A percentile compares a stretch with the other conserved stretches of the same genome.
Conservation (phyloP, 2,113 vertebrate species). For the Urocitellus parryii region DNA sequence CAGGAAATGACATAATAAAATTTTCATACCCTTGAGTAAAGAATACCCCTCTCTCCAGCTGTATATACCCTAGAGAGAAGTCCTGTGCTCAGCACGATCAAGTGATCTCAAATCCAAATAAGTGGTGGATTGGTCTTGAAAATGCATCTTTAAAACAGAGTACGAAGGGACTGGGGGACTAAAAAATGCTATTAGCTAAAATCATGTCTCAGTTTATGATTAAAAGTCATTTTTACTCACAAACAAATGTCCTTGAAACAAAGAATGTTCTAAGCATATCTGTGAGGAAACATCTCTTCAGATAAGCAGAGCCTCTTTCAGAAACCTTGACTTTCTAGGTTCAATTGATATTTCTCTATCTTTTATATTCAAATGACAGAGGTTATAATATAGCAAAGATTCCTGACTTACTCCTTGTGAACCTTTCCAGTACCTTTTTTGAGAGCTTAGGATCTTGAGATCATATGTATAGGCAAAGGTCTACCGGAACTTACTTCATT, state of each 20-base stretch:
- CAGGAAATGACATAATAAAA: neutral
- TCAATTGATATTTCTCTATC: neutral
- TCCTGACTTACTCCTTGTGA: neutral
- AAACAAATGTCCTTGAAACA: neutral
- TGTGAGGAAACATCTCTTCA: neutral
- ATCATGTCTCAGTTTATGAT: neutral
- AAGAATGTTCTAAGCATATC: neutral
- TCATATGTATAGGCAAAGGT: neutral
- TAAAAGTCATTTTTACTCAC: neutral
- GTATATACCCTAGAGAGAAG: neutral
- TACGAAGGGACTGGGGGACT: neutral
- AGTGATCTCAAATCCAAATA: neutral
- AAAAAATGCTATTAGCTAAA: neutral
- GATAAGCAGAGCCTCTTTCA: neutral
- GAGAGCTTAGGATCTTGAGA: neutral
- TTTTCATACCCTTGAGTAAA: neutral
- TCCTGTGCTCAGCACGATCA: neutral
- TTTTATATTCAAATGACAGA: neutral
- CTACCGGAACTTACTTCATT: neutral
- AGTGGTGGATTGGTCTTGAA: neutral
- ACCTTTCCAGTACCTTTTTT: slow-evolving; percentile 8
- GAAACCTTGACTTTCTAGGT: slow-evolving; percentile 12
- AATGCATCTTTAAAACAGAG: neutral
- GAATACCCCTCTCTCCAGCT: neutral
- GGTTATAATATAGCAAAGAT: neutral